Percentiles rank a stretch among this genome's conserved stretches.
Evolutionary conservation across 2,888 invertebrate species (phyloP).

Genomic region (Himalopsyche tibetana): DNA sequence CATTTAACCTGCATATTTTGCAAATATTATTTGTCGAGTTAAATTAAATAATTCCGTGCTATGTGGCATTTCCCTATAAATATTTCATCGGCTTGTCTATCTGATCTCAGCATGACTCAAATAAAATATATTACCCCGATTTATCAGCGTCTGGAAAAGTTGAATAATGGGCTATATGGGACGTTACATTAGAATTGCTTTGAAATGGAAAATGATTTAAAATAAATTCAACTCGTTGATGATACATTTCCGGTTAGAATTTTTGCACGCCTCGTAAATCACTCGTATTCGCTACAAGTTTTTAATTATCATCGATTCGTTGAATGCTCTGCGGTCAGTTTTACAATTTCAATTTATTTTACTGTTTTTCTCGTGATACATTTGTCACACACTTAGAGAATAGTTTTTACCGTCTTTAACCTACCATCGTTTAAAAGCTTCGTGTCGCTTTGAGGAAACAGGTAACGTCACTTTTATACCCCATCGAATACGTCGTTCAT

Average conservation of each 20-base stretch:
- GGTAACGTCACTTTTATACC: too few relatives aligned
- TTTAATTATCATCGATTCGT: slow-evolving; percentile 38
- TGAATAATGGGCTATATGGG: not conserved
- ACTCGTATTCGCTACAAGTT: not conserved
- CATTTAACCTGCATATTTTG: not conserved
- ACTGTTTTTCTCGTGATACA: not conserved
- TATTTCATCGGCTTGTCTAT: too few relatives aligned
- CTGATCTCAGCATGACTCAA: slow-evolving; percentile 7
- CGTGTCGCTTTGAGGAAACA: not conserved
- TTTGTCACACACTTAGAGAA: not conserved
- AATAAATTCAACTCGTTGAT: not conserved
- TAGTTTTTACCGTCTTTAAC: not conserved
- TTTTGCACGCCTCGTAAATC: slow-evolving; percentile 35
- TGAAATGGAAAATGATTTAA: not conserved
- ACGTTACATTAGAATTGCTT: not conserved
- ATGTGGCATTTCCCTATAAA: too few relatives aligned
- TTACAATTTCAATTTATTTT: slow-evolving; percentile 1
- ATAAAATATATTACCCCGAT: slow-evolving; percentile 14
- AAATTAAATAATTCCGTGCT: not conserved
- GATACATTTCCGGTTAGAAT: slow-evolving; percentile 26
- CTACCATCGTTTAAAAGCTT: not conserved
- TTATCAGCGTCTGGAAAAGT: slow-evolving; percentile 19
- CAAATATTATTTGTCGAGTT: not conserved
- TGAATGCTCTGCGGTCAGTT: slow-evolving; percentile 3
- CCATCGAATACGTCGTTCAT: too few relatives aligned